phyloP scores from a whole-genome alignment of 2,113 vertebrate genomes.

The Oryzias curvinotus region DNA sequence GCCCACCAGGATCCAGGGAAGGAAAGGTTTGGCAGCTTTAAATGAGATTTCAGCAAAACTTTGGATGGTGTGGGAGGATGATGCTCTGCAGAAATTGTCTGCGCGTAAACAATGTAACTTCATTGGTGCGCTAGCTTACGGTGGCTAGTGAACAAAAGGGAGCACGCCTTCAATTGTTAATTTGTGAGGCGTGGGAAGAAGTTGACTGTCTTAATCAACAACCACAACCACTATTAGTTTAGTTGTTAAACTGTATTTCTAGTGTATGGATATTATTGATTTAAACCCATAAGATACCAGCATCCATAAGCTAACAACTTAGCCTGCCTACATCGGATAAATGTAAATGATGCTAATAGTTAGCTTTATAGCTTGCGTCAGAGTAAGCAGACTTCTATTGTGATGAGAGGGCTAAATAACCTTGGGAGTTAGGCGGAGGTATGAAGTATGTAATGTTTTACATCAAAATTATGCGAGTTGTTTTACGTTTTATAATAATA shows the following conservation, averaged over 20 bases:
- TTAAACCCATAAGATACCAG: conserved; percentile 37
- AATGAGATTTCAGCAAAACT: conserved; percentile 65
- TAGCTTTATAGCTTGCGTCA: conserved; percentile 54
- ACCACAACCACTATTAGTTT: conserved; percentile 12
- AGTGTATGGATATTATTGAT: conserved; percentile 18
- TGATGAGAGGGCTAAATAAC: conserved; percentile 72
- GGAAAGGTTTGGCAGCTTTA: conserved; percentile 67
- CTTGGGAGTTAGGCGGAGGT: conserved; percentile 38
- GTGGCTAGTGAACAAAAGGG: conserved; percentile 70
- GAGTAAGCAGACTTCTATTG: conserved; percentile 58
- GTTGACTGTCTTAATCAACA: conserved; percentile 3
- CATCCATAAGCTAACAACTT: conserved; percentile 51
- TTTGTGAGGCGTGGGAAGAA: conserved; percentile 3
- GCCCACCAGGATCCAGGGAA: conserved; percentile 54
- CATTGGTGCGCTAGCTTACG: conserved; percentile 70
- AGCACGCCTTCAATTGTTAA: conserved; percentile 55
- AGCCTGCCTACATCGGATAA: conserved; percentile 28
- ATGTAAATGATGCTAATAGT: conserved; percentile 51
- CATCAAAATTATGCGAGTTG: not conserved
- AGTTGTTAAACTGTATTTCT: not conserved
- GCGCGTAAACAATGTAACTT: conserved; percentile 78
- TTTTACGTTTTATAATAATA: not conserved
- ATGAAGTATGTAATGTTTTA: not conserved
- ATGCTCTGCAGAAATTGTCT: conserved; percentile 65
- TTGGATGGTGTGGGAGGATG: conserved; percentile 69